Evolutionary conservation across 2,113 vertebrate species (phyloP).

Genomic region (Collichthys lucidus): DNA sequence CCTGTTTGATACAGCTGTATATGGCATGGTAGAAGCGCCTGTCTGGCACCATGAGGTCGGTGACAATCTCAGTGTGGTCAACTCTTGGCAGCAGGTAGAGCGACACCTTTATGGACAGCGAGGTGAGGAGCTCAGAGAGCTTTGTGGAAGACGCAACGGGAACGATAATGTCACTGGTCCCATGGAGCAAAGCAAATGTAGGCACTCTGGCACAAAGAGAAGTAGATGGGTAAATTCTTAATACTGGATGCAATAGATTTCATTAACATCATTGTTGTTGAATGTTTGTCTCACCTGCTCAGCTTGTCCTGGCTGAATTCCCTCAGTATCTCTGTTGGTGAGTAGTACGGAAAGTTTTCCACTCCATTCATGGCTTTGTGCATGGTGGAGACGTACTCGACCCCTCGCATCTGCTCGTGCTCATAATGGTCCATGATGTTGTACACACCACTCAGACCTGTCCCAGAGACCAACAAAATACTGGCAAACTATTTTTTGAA

Average conservation of each 20-base stretch:
- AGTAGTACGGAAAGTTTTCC: conserved; percentile 82
- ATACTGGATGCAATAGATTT: background rate
- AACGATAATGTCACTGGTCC: conserved; percentile 78
- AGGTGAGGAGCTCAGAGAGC: conserved; percentile 78
- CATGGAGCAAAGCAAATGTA: conserved; percentile 80
- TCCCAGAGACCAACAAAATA: background rate
- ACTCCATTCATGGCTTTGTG: conserved; percentile 84
- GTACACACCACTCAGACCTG: conserved; percentile 84
- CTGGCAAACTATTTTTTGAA: too few relatives aligned
- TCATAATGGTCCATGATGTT: conserved; percentile 83
- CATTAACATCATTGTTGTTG: fast-evolving
- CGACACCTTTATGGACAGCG: conserved; percentile 66
- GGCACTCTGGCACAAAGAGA: conserved; percentile 73
- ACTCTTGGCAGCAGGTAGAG: conserved; percentile 79
- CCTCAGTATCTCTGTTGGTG: conserved; percentile 73
- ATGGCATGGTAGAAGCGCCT: conserved; percentile 76
- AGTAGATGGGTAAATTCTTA: background rate
- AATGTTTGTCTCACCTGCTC: conserved; percentile 56
- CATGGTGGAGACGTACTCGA: conserved; percentile 84
- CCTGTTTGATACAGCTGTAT: conserved; percentile 80
- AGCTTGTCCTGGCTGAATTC: conserved; percentile 74
- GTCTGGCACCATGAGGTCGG: conserved; percentile 81
- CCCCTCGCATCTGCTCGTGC: conserved; percentile 77
- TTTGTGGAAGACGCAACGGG: conserved; percentile 76
- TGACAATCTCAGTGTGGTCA: conserved; percentile 79